These are phyloP conservation scores for Pissodes strobi DNA, from an alignment of 1,140 invertebrate species.

Conservation along the genomic window DNA sequence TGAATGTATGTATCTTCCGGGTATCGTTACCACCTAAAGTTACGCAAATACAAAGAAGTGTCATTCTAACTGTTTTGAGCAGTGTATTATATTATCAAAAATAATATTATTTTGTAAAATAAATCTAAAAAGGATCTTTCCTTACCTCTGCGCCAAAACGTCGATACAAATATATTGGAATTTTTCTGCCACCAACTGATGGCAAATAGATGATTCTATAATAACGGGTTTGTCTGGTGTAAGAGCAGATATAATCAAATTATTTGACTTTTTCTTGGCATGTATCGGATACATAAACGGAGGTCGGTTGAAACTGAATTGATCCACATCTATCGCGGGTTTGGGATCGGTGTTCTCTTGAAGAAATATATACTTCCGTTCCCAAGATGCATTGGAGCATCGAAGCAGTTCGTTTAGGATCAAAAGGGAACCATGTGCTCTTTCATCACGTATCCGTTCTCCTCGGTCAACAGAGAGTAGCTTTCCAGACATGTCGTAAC, in stretches of 20 bases:
- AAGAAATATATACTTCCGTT: constrained; percentile 76
- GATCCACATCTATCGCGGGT: constrained; percentile 33
- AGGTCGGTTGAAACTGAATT: constrained; percentile 34
- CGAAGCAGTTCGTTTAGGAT: constrained; percentile 93
- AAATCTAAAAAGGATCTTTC: too few species aligned
- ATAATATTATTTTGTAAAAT: too few species aligned
- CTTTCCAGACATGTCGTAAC: constrained; percentile 84
- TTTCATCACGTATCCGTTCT: constrained; percentile 84
- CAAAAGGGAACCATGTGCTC: constrained; percentile 89
- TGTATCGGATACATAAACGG: constrained; percentile 37
- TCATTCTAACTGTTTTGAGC: too few species aligned
- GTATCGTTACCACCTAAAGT: too few species aligned
- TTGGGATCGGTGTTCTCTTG: constrained; percentile 58
- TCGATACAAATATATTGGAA: constrained; percentile 81
- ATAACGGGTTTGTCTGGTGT: constrained; percentile 58
- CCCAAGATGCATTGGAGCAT: constrained; percentile 90
- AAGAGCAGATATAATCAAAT: constrained; percentile 34
- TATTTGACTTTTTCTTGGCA: constrained; percentile 35
- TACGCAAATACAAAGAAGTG: too few species aligned
- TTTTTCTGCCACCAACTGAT: constrained; percentile 80
- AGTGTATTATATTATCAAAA: too few species aligned
- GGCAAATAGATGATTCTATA: constrained; percentile 87
- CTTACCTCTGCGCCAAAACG: constrained; percentile 72
- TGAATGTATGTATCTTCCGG: too few species aligned
- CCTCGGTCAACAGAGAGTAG: constrained; percentile 76